phyloP scores from a whole-genome alignment of 2,797 vertebrate species.

The Rhincodon typus region DNA sequence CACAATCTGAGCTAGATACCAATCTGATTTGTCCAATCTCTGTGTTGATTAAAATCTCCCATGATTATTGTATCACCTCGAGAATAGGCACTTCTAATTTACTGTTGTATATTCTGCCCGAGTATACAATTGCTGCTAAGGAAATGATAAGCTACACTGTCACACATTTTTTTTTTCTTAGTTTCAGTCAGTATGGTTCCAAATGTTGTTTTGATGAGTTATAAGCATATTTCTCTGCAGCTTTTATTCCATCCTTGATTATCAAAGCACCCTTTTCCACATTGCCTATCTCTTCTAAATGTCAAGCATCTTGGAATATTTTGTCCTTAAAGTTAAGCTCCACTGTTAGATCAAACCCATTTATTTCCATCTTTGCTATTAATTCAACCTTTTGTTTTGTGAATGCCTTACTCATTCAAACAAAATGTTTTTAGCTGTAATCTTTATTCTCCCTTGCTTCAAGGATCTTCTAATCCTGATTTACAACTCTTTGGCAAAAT shows the following conservation, averaged over 20 bases:
- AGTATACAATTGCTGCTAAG: background rate
- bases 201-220: background rate
- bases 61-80: background rate
- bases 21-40: no score
- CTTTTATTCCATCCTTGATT: background rate
- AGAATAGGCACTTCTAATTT: background rate
- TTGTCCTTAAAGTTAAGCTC: background rate
- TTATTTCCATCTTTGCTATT: background rate
- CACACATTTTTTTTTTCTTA: background rate
- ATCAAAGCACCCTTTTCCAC: background rate
- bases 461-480: no score
- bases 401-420: no score
- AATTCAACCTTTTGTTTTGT: background rate
- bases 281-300: no score
- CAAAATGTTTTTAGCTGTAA: background rate
- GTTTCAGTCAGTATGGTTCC: background rate
- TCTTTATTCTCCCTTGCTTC: background rate
- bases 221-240: background rate
- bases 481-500: no score
- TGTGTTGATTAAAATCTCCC: background rate
- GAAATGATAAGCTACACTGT: background rate
- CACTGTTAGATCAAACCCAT: background rate
- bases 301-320: background rate
- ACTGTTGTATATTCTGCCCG: background rate
- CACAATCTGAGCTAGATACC: background rate